These are phyloP conservation scores for Pyrrhosoma nymphula DNA, from an alignment of 2,888 invertebrate genomes.

Conservation along the genomic window DNA sequence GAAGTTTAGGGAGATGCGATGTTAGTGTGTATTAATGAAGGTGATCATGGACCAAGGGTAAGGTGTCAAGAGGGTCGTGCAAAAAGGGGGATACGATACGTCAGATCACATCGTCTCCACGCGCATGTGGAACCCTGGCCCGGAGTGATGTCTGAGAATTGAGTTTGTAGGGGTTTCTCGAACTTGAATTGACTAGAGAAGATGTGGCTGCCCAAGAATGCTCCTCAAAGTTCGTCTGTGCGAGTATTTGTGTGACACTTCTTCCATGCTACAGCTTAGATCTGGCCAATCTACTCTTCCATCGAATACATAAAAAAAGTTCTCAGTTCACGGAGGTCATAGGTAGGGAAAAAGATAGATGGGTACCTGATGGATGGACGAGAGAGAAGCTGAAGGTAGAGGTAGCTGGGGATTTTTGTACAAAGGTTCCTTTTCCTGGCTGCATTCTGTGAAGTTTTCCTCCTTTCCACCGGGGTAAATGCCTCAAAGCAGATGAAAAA, in stretches of 20 bases:
- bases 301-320: neutral
- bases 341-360: neutral
- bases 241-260: neutral
- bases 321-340: neutral
- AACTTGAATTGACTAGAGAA: slow-evolving; percentile 50
- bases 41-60: neutral
- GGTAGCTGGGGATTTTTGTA: neutral
- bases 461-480: too few relatives aligned
- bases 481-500: too few relatives aligned
- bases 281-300: neutral
- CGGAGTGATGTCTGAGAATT: slow-evolving; percentile 29
- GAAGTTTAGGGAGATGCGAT: neutral
- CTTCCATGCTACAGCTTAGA: neutral
- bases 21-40: neutral
- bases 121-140: neutral
- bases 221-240: neutral
- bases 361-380: too few relatives aligned
- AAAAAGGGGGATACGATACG: neutral
- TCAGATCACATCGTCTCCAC: neutral
- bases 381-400: neutral
- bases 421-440: neutral
- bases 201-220: slow-evolving; percentile 28
- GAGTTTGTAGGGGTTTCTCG: slow-evolving; percentile 18
- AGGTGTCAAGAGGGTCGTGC: neutral
- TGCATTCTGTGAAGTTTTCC: neutral